These are phyloP conservation scores for Melolontha melolontha DNA, from an alignment of 2,888 invertebrate species.

Conservation along the genomic window DNA sequence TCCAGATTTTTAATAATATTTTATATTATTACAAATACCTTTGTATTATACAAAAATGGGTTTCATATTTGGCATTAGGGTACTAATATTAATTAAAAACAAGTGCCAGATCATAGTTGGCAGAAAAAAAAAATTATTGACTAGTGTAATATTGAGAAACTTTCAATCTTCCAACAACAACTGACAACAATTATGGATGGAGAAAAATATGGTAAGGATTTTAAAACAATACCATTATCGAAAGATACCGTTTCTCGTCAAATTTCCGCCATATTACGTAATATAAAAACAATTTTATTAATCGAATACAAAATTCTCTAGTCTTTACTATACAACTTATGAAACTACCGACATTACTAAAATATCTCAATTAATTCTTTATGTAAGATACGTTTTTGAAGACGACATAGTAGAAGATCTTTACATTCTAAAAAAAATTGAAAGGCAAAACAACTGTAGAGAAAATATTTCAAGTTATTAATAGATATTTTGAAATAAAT, in stretches of 20 bases:
- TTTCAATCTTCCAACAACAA: background rate
- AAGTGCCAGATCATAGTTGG: too few relatives aligned
- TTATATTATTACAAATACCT: too few relatives aligned
- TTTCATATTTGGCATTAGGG: too few relatives aligned
- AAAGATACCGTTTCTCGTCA: conserved; percentile 30
- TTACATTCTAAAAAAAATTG: conserved; percentile 9
- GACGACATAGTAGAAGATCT: too few relatives aligned
- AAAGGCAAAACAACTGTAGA: too few relatives aligned
- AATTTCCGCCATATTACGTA: conserved; percentile 34
- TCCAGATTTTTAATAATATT: too few relatives aligned
- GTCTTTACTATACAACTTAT: conserved; percentile 28
- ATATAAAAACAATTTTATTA: conserved; percentile 31
- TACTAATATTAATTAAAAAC: too few relatives aligned
- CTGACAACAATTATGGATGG: conserved; percentile 34
- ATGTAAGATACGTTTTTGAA: background rate
- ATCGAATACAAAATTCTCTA: conserved; percentile 37
- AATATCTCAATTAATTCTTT: conserved; percentile 12
- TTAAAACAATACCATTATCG: conserved; percentile 34
- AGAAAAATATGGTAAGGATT: conserved; percentile 33
- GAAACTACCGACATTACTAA: conserved; percentile 13
- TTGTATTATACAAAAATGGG: too few relatives aligned
- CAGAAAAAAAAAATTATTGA: too few relatives aligned
- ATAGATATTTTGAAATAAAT: conserved; percentile 6
- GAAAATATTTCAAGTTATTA: too few relatives aligned
- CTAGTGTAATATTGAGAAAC: too few relatives aligned